Evolutionary conservation across 2,113 vertebrate species (phyloP).

Genomic region (Pachypanchax playfairii): DNA sequence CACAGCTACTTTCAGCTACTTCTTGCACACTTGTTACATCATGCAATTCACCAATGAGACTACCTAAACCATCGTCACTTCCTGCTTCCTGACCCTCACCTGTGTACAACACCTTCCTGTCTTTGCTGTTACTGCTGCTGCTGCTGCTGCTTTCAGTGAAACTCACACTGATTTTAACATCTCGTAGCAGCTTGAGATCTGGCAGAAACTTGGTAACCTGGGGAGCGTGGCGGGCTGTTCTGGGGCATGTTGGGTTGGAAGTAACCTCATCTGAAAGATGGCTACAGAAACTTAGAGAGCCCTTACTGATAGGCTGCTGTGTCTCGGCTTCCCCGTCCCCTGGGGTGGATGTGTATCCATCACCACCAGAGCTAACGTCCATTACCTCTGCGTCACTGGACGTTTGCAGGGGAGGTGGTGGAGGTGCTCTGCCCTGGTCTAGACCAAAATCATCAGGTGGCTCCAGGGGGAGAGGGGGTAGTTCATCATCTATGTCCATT

Average conservation of each 20-base stretch:
- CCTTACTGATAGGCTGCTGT: slow-evolving; percentile 87
- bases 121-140: slow-evolving; percentile 87
- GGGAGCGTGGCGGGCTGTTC: slow-evolving; percentile 95
- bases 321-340: slow-evolving; percentile 83
- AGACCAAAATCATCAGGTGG: slow-evolving; percentile 85
- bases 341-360: slow-evolving; percentile 97
- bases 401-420: slow-evolving; percentile 99
- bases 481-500: slow-evolving; percentile 90
- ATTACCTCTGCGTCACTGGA: slow-evolving; percentile 99
- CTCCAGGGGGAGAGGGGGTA: slow-evolving; percentile 93
- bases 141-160: slow-evolving; percentile 93
- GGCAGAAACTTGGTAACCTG: slow-evolving; percentile 91
- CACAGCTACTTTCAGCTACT: slow-evolving; percentile 68
- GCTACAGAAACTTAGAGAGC: slow-evolving; percentile 88
- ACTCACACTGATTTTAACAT: slow-evolving; percentile 96
- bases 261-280: slow-evolving; percentile 82
- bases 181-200: slow-evolving; percentile 94
- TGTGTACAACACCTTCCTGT: slow-evolving; percentile 95
- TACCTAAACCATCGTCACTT: slow-evolving; percentile 77
- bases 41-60: slow-evolving; percentile 89
- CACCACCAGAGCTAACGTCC: slow-evolving; percentile 99
- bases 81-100: slow-evolving; percentile 85
- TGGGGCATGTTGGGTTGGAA: slow-evolving; percentile 85
- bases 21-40: slow-evolving; percentile 79
- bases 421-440: slow-evolving; percentile 91